Conservation (phyloP, 2,888 invertebrate genomes). For the Lumbricus terrestris region DNA sequence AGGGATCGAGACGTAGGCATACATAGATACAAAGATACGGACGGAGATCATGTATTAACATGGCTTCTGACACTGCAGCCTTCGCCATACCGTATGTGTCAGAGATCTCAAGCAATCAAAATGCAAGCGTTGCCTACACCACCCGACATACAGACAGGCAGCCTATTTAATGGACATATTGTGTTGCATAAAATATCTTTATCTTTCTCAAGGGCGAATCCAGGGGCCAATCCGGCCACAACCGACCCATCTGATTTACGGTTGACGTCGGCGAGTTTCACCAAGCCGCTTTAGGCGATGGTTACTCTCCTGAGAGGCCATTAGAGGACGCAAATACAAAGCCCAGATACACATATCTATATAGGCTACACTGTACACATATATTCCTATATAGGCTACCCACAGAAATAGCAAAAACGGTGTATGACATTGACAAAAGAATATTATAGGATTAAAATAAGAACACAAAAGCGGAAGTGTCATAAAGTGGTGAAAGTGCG, state of each 20-base stretch:
- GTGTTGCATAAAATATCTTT: neutral
- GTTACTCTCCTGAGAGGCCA: neutral
- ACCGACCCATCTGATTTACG: neutral
- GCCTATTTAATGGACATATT: neutral
- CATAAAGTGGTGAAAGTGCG: neutral
- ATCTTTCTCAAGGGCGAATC: neutral
- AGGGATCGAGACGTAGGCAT: neutral
- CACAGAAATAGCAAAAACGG: neutral
- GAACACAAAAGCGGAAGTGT: neutral
- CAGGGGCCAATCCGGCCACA: neutral
- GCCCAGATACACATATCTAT: no score
- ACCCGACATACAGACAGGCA: neutral
- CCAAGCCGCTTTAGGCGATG: neutral
- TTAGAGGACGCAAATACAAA: no score
- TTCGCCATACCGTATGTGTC: no score
- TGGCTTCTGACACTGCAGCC: neutral
- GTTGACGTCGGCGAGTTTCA: neutral
- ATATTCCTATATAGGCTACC: neutral
- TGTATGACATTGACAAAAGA: neutral
- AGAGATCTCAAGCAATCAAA: neutral
- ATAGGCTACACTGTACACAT: no score
- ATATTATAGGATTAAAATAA: neutral
- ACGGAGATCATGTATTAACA: neutral
- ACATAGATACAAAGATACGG: neutral
- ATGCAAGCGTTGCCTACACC: neutral